Base-by-base conservation (phyloP, 1,140 invertebrate genomes). In the Steinernema khuongi region DNA sequence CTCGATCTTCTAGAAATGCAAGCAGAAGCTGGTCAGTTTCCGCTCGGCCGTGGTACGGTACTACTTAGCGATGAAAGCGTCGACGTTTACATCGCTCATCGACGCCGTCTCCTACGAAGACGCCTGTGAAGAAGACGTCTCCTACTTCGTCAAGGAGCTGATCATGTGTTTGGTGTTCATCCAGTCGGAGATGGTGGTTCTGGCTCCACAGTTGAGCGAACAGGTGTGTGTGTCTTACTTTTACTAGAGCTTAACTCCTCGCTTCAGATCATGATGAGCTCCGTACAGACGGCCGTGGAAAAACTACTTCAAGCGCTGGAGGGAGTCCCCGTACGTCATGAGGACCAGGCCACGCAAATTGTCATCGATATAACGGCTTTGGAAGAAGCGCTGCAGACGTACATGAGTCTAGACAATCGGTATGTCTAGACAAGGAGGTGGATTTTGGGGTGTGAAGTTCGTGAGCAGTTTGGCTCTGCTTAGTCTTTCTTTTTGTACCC, bases 121-220 rank as follows among this genome's bases (percentile, higher is more conserved):
- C 17, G 26, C 79, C 1, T 77, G 77, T 26, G 82, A 78, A 50
- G 79, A 81, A 85, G 82, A 84, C 43, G 84, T 85, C 18, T 84
- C 84, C n/a, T 77, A 77, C 43, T 85, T 79, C 68, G 72, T 83
- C 1, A 84, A 84, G 71, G 83, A 84, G 68, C 68, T 84, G 30
- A 77, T 84, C 17, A 80, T 84, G 76, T 77, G 83, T 60, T 72
- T 77, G 26, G 83, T 84, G 4, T 80, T 85, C 67, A 73, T 85
- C 73, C 81, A 84, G 70, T 81, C 83, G 2, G 83, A 84, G 72
- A 69, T 84, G 14, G 70, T 71, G 32, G 70, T 82, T 4, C 50
- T 79, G 31, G 77, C 78, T 72, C 80, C 84, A 1, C 81, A 81
- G 67, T 68, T 84, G 30, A 74, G 71, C 0, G 19, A 70, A 19